Percentiles rank a stretch among this genome's conserved stretches.
Conservation (phyloP, 2,888 invertebrate genomes). For the Isotomurus palustris region DNA sequence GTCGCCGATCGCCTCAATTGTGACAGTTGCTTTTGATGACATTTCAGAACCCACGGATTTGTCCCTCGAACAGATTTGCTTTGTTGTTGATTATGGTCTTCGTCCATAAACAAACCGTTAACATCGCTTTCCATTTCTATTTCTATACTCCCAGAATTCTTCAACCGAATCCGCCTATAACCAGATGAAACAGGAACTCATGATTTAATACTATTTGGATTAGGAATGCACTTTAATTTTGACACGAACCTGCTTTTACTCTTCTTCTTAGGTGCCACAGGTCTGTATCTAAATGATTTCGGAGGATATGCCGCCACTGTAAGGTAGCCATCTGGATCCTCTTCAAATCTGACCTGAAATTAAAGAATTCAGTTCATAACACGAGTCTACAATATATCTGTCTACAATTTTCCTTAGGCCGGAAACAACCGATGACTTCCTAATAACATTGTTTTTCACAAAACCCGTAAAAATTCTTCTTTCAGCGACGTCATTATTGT, state of each 20-base stretch:
- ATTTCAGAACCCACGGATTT: conserved; percentile 57
- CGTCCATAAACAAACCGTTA: conserved; percentile 47
- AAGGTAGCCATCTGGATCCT: conserved; percentile 54
- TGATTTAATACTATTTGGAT: neutral
- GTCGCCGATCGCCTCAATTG: conserved; percentile 46
- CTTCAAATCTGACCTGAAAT: conserved; percentile 49
- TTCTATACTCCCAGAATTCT: conserved; percentile 50
- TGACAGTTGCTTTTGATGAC: conserved; percentile 53
- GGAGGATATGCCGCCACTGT: conserved; percentile 52
- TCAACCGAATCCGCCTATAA: conserved; percentile 49
- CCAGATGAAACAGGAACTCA: neutral
- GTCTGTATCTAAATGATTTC: conserved; percentile 30
- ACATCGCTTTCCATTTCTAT: conserved; percentile 48
- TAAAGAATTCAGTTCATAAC: too few relatives aligned
- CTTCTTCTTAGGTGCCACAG: neutral
- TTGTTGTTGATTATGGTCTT: conserved; percentile 32
- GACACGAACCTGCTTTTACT: neutral
- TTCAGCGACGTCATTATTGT: too few relatives aligned
- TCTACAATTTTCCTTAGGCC: too few relatives aligned
- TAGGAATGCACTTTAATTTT: neutral
- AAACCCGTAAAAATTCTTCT: too few relatives aligned
- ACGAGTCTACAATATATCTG: too few relatives aligned
- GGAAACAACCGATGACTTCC: too few relatives aligned
- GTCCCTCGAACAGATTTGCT: conserved; percentile 45
- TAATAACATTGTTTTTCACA: too few relatives aligned